phyloP scores from a whole-genome alignment of 2,113 vertebrate species.

The Charina bottae region DNA sequence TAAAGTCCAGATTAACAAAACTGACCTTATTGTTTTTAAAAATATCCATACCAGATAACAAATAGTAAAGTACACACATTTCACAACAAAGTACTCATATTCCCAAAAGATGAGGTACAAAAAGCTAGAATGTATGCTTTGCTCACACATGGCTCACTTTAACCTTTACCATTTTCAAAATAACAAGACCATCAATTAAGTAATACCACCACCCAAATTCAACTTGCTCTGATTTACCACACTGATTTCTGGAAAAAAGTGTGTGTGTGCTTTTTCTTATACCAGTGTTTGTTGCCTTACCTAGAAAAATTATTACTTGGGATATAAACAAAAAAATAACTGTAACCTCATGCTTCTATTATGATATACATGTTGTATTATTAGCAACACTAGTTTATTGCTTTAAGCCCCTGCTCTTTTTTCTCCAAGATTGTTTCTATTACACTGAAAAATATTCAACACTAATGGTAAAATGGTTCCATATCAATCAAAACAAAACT shows the following conservation, averaged over 20 bases:
- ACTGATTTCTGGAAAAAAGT: not conserved
- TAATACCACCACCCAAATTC: not conserved
- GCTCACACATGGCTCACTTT: not conserved
- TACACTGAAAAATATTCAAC: not conserved
- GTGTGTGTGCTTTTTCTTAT: not conserved
- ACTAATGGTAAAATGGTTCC: not conserved
- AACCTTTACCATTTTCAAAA: not conserved
- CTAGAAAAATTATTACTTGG: not conserved
- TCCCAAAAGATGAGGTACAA: not conserved
- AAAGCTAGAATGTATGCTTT: not conserved
- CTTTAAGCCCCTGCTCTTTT: not conserved
- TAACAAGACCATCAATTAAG: not conserved
- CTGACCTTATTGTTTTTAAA: not conserved
- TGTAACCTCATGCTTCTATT: not conserved
- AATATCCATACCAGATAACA: not conserved
- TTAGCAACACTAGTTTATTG: not conserved
- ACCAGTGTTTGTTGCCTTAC: not conserved
- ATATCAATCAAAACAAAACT: not conserved
- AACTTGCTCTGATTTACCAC: not conserved
- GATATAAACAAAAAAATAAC: constrained; percentile 1
- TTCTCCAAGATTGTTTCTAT: not conserved
- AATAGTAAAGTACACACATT: not conserved
- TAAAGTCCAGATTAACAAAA: not conserved
- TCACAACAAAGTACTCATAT: not conserved
- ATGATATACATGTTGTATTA: not conserved